A percentile compares a stretch with the other conserved stretches of the same genome.
Evolutionary conservation across 2,888 invertebrate genomes (phyloP).

Genomic region (Fissipunctia ypsillon): DNA sequence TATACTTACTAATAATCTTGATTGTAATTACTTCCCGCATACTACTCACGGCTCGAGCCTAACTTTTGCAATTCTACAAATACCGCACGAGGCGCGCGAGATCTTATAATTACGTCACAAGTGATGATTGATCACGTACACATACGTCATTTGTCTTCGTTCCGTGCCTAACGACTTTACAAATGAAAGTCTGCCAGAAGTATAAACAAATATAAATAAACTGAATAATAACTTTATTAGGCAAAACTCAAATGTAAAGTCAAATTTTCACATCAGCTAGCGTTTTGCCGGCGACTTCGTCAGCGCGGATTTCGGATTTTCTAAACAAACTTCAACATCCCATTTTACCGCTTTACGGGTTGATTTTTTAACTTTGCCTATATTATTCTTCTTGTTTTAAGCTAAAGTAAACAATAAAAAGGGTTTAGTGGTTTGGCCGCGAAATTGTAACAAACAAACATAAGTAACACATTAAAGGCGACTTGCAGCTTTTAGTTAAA

Average conservation of each 20-base stretch:
- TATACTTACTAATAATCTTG: background rate
- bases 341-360: too few relatives aligned
- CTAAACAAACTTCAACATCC: too few relatives aligned
- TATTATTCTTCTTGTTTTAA: background rate
- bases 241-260: background rate
- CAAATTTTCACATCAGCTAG: background rate
- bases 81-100: slow-evolving; percentile 10
- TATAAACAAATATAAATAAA: slow-evolving; percentile 35
- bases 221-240: slow-evolving; percentile 1
- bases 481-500: too few relatives aligned
- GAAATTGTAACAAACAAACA: background rate
- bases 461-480: too few relatives aligned
- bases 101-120: slow-evolving; percentile 59
- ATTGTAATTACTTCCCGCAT: slow-evolving; percentile 24
- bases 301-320: background rate
- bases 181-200: slow-evolving; percentile 44
- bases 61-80: slow-evolving; percentile 54
- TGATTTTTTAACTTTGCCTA: background rate
- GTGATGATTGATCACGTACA: slow-evolving; percentile 56
- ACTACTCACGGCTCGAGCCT: slow-evolving; percentile 16
- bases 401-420: background rate
- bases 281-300: background rate
- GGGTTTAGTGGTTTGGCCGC: background rate
- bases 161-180: slow-evolving; percentile 45
- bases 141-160: slow-evolving; percentile 59